Base-by-base conservation (phyloP, 2,797 vertebrate genomes). In the Pogonophryne albipinna region DNA sequence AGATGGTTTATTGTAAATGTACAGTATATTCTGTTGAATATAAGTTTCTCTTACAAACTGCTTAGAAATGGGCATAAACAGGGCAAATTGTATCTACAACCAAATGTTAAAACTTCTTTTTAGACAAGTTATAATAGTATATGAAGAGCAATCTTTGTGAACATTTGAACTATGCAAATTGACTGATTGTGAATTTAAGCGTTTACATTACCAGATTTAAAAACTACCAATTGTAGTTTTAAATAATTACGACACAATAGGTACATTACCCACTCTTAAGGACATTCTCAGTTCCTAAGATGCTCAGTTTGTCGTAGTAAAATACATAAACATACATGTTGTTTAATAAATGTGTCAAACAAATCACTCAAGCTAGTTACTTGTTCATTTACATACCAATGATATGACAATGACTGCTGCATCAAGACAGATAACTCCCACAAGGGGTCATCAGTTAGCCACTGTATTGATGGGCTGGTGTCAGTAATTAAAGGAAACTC, bases 391-490 rank as follows among this genome's bases (percentile, higher is more conserved):
- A 1, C 27, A 46, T 50, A 4, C 20, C 12, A 66, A 19, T 50
- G 2, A 3, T 3, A 44, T 23, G 14, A 17, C 10, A 31, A 10
- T 1, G 0, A 49, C 38, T 14, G 6, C 20, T 66, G 67, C 2
- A 80, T 71, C 47, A 73, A 76, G n/a, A 27, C 38, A 14, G 19
- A 78, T 59, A 8, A 16, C 59, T 53, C 17, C 90, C 90, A 91
- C 91, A 84, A 91, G 90, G 68, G 88, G 92, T 90, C 89, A 79
- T 77, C 79, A 75, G 74, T 73, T 87, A 64, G 4, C 57, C 69
- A 50, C 7, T 38, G 34, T 38, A 8, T 38, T 27, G 34, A 38
- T 6, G 34, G 34, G 8, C 34, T 38, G 27, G 27, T n/a, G 34
- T 13, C 15, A 11, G 0, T 64, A 34, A 68, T 73, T 7, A 68